Percentiles rank a stretch among this genome's conserved stretches.
phyloP scores from a whole-genome alignment of 1,140 invertebrate species.

The Orussus abietinus region DNA sequence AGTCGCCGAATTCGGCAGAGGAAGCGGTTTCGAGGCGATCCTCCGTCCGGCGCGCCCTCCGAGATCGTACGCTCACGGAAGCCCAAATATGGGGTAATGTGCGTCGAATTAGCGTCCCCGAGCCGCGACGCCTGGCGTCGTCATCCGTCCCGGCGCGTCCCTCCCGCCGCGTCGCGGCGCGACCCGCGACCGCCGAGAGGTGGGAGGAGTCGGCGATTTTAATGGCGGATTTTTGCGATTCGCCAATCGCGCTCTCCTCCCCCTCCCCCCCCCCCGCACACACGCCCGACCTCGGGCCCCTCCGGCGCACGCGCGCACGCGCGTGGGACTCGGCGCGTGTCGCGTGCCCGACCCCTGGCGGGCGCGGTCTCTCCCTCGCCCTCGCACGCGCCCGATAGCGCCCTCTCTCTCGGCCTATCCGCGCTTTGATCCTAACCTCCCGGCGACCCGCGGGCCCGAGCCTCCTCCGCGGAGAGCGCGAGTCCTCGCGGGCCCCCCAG shows the following conservation, averaged over 20 bases:
- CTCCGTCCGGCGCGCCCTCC: not conserved
- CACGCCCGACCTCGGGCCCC: too few species aligned
- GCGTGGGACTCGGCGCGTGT: slow-evolving; percentile 7
- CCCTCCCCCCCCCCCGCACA: slow-evolving; percentile 20
- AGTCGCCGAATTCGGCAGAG: too few species aligned
- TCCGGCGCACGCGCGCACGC: not conserved
- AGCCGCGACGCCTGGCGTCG: not conserved
- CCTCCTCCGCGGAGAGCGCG: too few species aligned
- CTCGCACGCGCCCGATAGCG: too few species aligned
- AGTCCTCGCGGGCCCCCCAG: too few species aligned
- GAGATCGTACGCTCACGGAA: slow-evolving; percentile 33
- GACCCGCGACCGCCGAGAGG: slow-evolving; percentile 22
- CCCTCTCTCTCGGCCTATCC: too few species aligned
- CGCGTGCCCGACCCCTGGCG: slow-evolving; percentile 6
- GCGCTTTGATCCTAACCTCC: too few species aligned
- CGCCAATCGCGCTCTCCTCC: slow-evolving; percentile 35
- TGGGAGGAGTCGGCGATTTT: slow-evolving; percentile 46
- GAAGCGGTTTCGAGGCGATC: too few species aligned
- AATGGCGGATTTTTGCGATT: slow-evolving; percentile 49
- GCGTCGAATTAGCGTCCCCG: slow-evolving; percentile 36
- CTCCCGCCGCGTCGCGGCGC: slow-evolving; percentile 15
- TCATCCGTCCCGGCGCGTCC: slow-evolving; percentile 8
- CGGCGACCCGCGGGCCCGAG: too few species aligned
- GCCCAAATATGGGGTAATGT: slow-evolving; percentile 48
- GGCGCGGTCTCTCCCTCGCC: too few species aligned